Conservation (phyloP, 2,797 vertebrate genomes). For the Galago senegalensis region DNA sequence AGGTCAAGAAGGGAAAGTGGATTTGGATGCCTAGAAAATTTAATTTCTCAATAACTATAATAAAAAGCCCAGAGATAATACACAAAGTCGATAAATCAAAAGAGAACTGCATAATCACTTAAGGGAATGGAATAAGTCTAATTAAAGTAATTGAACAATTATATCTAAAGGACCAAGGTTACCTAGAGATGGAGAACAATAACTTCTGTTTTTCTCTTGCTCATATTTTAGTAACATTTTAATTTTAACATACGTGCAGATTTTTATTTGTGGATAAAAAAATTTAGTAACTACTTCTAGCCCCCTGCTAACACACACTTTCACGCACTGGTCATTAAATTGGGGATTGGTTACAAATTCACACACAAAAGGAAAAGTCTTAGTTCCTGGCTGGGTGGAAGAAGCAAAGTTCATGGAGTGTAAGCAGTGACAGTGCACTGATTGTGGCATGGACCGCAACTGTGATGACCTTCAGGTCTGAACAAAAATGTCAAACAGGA, state of each 20-base stretch:
- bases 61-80: neutral
- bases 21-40: neutral
- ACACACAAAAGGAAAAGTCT: neutral
- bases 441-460: neutral
- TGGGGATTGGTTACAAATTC: neutral
- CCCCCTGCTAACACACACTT: neutral
- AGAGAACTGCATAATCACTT: neutral
- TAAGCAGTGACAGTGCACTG: too few relatives aligned
- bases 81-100: neutral
- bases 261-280: neutral
- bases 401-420: neutral
- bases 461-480: neutral
- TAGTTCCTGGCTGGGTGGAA: neutral
- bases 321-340: neutral
- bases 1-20: neutral
- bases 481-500: neutral
- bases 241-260: neutral
- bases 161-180: neutral
- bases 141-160: neutral
- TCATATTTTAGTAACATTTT: neutral
- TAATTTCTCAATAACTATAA: neutral
- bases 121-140: neutral
- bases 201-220: neutral
- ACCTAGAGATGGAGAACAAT: neutral
- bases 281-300: neutral